phyloP scores from a whole-genome alignment of 2,113 vertebrate species.

The Oncorhynchus clarkii region DNA sequence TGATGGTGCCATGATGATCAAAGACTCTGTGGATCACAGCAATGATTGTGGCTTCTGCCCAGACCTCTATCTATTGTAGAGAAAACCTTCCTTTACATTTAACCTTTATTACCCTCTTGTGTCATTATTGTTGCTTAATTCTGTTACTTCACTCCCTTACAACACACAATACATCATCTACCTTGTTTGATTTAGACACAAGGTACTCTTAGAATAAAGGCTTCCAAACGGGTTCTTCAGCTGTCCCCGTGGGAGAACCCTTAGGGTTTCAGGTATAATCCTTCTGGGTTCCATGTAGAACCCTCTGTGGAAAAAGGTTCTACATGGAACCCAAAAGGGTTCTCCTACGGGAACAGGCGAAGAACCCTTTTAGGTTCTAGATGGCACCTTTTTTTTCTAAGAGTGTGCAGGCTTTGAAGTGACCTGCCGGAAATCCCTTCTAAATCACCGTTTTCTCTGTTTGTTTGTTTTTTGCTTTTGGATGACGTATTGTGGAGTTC shows the following conservation, averaged over 20 bases:
- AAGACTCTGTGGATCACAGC: not conserved
- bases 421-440: not conserved
- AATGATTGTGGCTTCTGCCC: not conserved
- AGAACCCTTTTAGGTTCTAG: no score
- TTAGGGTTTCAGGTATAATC: no score
- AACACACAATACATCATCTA: not conserved
- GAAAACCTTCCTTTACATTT: not conserved
- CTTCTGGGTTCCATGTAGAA: no score
- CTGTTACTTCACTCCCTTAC: not conserved
- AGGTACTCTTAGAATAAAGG: not conserved
- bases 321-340: no score
- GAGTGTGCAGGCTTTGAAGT: not conserved
- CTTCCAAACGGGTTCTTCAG: no score
- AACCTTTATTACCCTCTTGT: conserved; percentile 1
- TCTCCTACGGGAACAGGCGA: no score
- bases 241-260: no score
- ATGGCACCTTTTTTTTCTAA: no score
- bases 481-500: conserved; percentile 25
- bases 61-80: not conserved
- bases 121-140: conserved; percentile 21
- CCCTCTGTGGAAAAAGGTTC: no score
- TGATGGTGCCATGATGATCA: conserved; percentile 9
- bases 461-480: conserved; percentile 25
- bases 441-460: conserved; percentile 17
- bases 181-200: not conserved